Base-by-base conservation (phyloP, 2,113 vertebrate species). In the Chitala chitala region DNA sequence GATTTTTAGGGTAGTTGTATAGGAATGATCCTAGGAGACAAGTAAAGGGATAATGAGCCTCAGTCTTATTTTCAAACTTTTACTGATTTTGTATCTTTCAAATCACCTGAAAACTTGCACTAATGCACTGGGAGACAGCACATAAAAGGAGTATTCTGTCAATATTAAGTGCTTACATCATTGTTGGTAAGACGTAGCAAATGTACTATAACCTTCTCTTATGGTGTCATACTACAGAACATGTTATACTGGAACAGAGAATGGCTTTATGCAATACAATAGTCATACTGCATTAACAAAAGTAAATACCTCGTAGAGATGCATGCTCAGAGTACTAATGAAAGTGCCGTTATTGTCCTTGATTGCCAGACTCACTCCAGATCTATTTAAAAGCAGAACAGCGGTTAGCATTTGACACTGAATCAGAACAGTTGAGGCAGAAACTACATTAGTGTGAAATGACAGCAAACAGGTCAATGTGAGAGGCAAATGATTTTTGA, bases 281-380 rank as follows among this genome's bases (percentile, higher is more conserved):
- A 1, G 17, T 4, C 3, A 55, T 5, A 20, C n/a, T 5, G 13
- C 44, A 12, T 46, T 40, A 36, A n/a, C 44, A 15, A 33, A 22
- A 6, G 40, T 69, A 42, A 82, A 79, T 84, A 91, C 90, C 31
- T 17, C 15, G 55, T 71, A 91, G 12, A 91, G 85, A 20, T 50
- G 0, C 81, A 91, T 84, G 10, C 70, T 81, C 48, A 91, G 78
- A 1, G 89, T 89, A 72, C 86, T 90, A 79, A 90, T 81, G 77
- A 91, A 91, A 72, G 80, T 90, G 0, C 89, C 89, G 22, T 90
- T 91, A 44, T 86, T 89, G 80, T 87, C 89, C 61, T 66, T 83
- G 2, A 91, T 81, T 48, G 83, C 87, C 2, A 90, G 17, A 51
- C 71, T 89, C 72, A 86, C 84, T 29, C 89, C 90, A 55, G 88